Conservation (phyloP, 2,888 invertebrate species). For the Nomada hirtipes region DNA sequence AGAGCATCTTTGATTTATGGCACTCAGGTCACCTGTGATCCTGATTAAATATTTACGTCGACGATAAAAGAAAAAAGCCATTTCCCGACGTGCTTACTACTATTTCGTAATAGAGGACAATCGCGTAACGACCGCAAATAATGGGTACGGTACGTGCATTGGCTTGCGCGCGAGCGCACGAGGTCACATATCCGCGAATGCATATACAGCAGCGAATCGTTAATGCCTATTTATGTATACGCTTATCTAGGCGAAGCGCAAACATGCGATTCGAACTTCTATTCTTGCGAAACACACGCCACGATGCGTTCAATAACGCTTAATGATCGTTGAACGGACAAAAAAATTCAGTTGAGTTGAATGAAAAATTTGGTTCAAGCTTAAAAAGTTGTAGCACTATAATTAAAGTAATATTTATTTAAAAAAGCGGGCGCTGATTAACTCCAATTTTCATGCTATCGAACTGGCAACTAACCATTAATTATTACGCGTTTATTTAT, state of each 20-base stretch:
- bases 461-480: not conserved
- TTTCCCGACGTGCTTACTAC: constrained; percentile 15
- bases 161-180: not conserved
- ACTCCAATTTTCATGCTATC: not conserved
- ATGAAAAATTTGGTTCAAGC: too few species aligned
- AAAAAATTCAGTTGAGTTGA: too few species aligned
- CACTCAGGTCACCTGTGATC: constrained; percentile 24
- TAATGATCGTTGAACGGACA: not conserved
- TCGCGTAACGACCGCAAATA: constrained; percentile 35
- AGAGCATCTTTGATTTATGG: constrained; percentile 31
- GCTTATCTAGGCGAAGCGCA: constrained; percentile 39
- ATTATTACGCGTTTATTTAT: not conserved
- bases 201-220: constrained; percentile 9
- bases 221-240: constrained; percentile 32
- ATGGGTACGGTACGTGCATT: constrained; percentile 1
- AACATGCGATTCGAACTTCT: constrained; percentile 25
- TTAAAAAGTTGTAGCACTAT: too few species aligned
- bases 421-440: too few species aligned
- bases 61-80: constrained; percentile 30
- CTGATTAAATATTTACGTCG: constrained; percentile 45
- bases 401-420: not conserved
- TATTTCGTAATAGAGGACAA: constrained; percentile 40
- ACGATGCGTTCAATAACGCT: constrained; percentile 20
- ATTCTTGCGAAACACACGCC: constrained; percentile 14
- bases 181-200: constrained; percentile 30